Conservation (phyloP, 2,113 vertebrate species). For the Ptyas mucosa region DNA sequence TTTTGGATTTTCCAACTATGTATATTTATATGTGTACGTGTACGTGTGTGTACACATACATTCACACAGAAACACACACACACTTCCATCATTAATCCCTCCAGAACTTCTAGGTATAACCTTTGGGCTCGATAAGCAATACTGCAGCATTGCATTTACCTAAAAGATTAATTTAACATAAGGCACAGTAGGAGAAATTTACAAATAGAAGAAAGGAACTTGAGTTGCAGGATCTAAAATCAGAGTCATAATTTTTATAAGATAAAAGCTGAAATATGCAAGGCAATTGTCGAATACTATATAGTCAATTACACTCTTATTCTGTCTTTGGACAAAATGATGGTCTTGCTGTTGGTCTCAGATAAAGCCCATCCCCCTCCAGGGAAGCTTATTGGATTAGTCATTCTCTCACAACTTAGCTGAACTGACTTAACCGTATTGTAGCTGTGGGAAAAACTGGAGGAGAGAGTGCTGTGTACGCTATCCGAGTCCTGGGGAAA, state of each 20-base stretch:
- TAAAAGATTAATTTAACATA: constrained; percentile 12
- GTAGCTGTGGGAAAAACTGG: neutral
- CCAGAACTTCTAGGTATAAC: neutral
- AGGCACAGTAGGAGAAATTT: neutral
- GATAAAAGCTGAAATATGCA: neutral
- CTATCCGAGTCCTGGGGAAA: neutral
- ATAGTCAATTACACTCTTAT: neutral
- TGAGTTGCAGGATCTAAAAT: constrained; percentile 2
- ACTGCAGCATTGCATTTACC: neutral
- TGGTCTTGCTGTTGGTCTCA: neutral
- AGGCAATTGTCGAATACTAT: neutral
- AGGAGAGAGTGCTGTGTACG: neutral
- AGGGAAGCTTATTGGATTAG: neutral
- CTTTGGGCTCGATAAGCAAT: neutral
- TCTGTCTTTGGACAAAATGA: neutral
- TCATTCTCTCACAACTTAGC: neutral
- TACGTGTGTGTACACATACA: fast-evolving
- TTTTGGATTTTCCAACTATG: neutral
- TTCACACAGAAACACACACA: neutral
- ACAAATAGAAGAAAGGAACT: neutral
- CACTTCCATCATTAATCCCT: neutral
- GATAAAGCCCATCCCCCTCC: neutral
- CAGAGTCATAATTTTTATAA: neutral
- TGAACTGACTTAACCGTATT: neutral
- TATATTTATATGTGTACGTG: neutral